Evolutionary conservation across 2,888 invertebrate genomes (phyloP).

Genomic region (Ochropacha duplaris): DNA sequence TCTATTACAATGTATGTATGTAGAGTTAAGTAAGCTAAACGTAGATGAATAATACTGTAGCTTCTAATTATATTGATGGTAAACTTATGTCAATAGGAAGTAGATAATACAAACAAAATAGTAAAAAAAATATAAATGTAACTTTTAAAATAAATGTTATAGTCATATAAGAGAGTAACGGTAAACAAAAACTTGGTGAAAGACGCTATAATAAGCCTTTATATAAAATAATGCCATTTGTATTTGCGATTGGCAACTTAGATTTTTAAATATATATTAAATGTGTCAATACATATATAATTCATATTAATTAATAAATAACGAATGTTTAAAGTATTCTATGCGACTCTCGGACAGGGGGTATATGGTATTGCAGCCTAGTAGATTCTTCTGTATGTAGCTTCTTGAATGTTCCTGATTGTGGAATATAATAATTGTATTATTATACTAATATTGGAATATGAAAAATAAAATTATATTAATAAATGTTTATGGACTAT

Average conservation of each 20-base stretch:
- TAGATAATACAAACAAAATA: constrained; percentile 70
- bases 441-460: constrained; percentile 72
- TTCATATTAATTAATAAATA: constrained; percentile 60
- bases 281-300: constrained; percentile 69
- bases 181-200: constrained; percentile 79
- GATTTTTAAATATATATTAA: constrained; percentile 67
- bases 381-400: constrained; percentile 77
- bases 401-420: constrained; percentile 70
- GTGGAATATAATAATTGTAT: constrained; percentile 68
- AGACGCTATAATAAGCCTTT: constrained; percentile 81
- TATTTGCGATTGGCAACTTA: constrained; percentile 81
- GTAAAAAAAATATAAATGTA: constrained; percentile 63
- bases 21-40: constrained; percentile 77
- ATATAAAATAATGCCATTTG: constrained; percentile 64
- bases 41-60: constrained; percentile 69
- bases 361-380: constrained; percentile 74
- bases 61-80: constrained; percentile 76
- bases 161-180: constrained; percentile 72
- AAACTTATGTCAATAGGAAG: constrained; percentile 81
- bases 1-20: constrained; percentile 80
- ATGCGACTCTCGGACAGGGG: constrained; percentile 71
- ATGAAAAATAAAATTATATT: constrained; percentile 79
- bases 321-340: constrained; percentile 69
- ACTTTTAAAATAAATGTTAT: constrained; percentile 74
- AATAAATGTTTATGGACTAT: constrained; percentile 81